phyloP scores from a whole-genome alignment of 2,888 invertebrate species.

The Andrena trimmerana region DNA sequence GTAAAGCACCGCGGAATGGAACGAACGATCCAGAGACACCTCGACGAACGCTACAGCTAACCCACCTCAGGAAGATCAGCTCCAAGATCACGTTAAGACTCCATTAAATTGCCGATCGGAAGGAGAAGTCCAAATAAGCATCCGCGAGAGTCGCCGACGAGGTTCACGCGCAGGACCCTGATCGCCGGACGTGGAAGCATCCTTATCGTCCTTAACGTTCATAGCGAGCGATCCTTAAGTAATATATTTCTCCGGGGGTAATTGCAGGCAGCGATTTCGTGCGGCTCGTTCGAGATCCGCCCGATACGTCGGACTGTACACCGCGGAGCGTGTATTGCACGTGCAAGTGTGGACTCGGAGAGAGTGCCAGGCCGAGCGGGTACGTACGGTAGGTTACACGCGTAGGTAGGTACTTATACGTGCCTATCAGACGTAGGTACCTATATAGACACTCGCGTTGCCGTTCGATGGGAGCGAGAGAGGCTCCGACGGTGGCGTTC shows the following conservation, averaged over 20 bases:
- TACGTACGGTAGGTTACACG: slow-evolving; percentile 71
- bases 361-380: slow-evolving; percentile 30
- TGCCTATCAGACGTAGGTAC: slow-evolving; percentile 65
- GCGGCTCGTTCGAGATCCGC: slow-evolving; percentile 74
- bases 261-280: slow-evolving; percentile 76
- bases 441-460: slow-evolving; percentile 37
- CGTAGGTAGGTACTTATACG: slow-evolving; percentile 71
- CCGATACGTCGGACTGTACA: slow-evolving; percentile 65
- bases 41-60: no score
- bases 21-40: neutral
- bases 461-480: slow-evolving; percentile 6
- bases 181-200: slow-evolving; percentile 56
- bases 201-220: slow-evolving; percentile 57
- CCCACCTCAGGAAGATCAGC: neutral
- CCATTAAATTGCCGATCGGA: neutral
- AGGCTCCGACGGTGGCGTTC: slow-evolving; percentile 11
- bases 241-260: slow-evolving; percentile 74
- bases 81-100: neutral
- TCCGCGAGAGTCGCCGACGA: neutral
- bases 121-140: slow-evolving; percentile 21
- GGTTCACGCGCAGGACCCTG: slow-evolving; percentile 36
- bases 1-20: neutral
- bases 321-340: slow-evolving; percentile 68
- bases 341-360: slow-evolving; percentile 51
- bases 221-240: slow-evolving; percentile 70